Conservation (phyloP, 2,888 invertebrate genomes). For the Ochropacha duplaris region DNA sequence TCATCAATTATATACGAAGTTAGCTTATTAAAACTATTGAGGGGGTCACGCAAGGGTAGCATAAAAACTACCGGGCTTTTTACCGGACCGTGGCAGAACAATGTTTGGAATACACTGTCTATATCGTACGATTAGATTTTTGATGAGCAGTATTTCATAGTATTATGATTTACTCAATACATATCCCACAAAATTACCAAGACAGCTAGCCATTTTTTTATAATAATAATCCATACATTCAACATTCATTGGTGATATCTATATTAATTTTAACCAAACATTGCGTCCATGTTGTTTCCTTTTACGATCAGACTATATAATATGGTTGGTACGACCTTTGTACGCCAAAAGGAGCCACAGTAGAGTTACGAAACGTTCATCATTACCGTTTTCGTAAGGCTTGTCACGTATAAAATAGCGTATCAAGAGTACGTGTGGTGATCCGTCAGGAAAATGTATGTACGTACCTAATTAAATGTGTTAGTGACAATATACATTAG, state of each 20-base stretch:
- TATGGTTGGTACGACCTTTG: neutral
- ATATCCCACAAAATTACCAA: too few species aligned
- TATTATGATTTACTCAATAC: too few species aligned
- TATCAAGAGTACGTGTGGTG: conserved; percentile 1
- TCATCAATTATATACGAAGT: too few species aligned
- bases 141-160: too few species aligned
- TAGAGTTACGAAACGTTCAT: neutral
- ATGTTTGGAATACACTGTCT: too few species aligned
- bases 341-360: neutral
- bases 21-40: too few species aligned
- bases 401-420: conserved; percentile 5
- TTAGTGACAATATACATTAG: neutral
- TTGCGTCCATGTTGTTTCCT: neutral
- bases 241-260: neutral
- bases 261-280: neutral
- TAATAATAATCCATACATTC: neutral
- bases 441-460: conserved; percentile 6
- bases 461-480: conserved; percentile 10
- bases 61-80: too few species aligned
- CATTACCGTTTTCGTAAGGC: neutral
- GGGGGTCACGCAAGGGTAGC: too few species aligned
- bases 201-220: too few species aligned
- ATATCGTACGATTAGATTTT: too few species aligned
- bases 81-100: too few species aligned
- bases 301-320: neutral